Base-by-base conservation (phyloP, 2,888 invertebrate genomes). In the Eucriotettix oculatus region DNA sequence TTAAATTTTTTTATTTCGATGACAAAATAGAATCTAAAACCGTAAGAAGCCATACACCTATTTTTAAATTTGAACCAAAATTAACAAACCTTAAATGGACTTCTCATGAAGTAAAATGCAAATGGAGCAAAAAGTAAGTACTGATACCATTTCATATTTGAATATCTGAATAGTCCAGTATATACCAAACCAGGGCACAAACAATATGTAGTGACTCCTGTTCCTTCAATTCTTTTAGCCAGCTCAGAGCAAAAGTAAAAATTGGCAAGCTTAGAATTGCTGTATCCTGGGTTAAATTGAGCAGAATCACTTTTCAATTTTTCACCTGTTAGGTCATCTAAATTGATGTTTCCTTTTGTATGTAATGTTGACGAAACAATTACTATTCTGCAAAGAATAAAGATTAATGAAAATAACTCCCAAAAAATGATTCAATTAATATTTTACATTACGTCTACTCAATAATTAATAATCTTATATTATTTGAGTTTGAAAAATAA, bases 161-260 rank as follows among this genome's bases (percentile, higher is more conserved):
- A 71, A 68, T 81, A 79, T 73, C 88, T 79, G 69, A 87, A 87
- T 56, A 90, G 73, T 64, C 83, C 83, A 0, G 90, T 90, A 66
- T 84, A 85, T 55, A 86, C 85, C 75, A 88, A 87, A 10, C 90
- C 90, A 1, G 90, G 91, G 68, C 87, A 89, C 64, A 85, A 79
- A 41, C 82, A 78, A 66, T 83, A 83, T 0, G 84, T 82, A 65
- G 81, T 81, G 16, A 86, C 76, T 0, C 81, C 82, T 0, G 73
- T 75, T 16, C 77, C 76, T 65, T 75, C 72, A 10, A 78, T 69
- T 64, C 77, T 75, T 59, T 77, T 78, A 0, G 86, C 80, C 52
- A 90, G 72, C 58, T 85, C 83, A 62, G 76, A 73, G 14, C 80
- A 81, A 70, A 87, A 88, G 69, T 88, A 85, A 2, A 79, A 79